These are phyloP conservation scores for Xyrauchen texanus DNA, from an alignment of 2,113 vertebrate genomes.

Conservation along the genomic window DNA sequence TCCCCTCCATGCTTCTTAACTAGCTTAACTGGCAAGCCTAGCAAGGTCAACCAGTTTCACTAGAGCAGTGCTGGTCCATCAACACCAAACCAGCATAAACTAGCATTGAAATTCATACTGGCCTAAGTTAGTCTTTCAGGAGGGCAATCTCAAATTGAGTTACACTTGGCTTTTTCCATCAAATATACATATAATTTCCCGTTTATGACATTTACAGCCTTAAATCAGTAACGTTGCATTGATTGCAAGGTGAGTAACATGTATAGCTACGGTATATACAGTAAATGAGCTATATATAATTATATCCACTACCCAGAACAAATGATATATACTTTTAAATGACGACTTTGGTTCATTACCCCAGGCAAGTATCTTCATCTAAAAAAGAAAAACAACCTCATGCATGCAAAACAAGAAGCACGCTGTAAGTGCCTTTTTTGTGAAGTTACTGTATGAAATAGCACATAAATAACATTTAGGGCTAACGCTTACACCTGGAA, in stretches of 20 bases:
- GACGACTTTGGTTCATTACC: conserved; percentile 74
- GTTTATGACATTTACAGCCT: conserved; percentile 37
- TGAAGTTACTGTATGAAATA: conserved; percentile 31
- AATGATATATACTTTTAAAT: conserved; percentile 59
- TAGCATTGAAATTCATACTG: no score
- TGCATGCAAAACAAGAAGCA: conserved; percentile 68
- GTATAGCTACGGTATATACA: conserved; percentile 64
- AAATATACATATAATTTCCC: conserved; percentile 34
- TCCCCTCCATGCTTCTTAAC: no score
- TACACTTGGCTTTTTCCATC: conserved; percentile 37
- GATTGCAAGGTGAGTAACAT: conserved; percentile 55
- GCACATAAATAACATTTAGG: conserved; percentile 60
- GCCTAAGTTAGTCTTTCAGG: not conserved
- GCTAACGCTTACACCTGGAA: conserved; percentile 73
- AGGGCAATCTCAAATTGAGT: no score
- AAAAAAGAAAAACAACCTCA: conserved; percentile 64
- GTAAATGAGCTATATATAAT: conserved; percentile 58
- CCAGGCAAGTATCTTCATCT: conserved; percentile 45
- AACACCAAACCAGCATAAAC: no score
- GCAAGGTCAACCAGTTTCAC: no score
- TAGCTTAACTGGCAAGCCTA: no score
- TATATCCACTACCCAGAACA: conserved; percentile 61
- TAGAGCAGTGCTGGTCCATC: no score
- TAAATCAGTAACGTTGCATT: conserved; percentile 55
- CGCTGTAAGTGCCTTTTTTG: conserved; percentile 43